A percentile compares a stretch with the other conserved stretches of the same genome.
Evolutionary conservation across 2,797 vertebrate species (phyloP).

Genomic region (Lepus oiostolus): DNA sequence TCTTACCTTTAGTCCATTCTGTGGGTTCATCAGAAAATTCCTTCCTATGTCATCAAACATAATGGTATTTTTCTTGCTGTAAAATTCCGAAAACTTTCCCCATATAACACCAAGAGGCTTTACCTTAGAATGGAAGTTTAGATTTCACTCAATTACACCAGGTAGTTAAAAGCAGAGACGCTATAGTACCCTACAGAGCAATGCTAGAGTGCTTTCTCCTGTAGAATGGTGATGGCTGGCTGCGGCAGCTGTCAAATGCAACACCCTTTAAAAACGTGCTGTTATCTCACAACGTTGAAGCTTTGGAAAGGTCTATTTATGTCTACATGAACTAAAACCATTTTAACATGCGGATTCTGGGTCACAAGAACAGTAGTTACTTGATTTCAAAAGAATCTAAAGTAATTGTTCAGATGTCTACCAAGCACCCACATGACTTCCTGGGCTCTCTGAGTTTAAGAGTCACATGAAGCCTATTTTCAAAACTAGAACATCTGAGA

Average conservation of each 20-base stretch:
- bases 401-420: background rate
- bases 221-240: background rate
- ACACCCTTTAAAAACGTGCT: background rate
- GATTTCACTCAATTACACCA: slow-evolving; percentile 60
- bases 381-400: slow-evolving; percentile 6
- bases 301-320: background rate
- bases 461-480: slow-evolving; percentile 12
- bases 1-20: slow-evolving; percentile 97
- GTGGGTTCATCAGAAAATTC: slow-evolving; percentile 99
- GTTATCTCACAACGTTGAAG: background rate
- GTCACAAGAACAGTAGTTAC: slow-evolving; percentile 28
- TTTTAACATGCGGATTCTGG: slow-evolving; percentile 22
- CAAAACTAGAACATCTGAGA: slow-evolving; percentile 13
- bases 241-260: background rate
- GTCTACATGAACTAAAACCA: background rate
- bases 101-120: slow-evolving; percentile 99
- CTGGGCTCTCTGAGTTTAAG: background rate
- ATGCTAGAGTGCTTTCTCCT: background rate
- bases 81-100: slow-evolving; percentile 98
- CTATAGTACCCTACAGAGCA: background rate
- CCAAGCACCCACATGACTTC: background rate
- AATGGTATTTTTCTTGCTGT: slow-evolving; percentile 98
- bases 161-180: slow-evolving; percentile 31
- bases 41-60: slow-evolving; percentile 99
- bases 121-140: slow-evolving; percentile 90